phyloP scores from a whole-genome alignment of 2,888 invertebrate genomes.

The Syritta pipiens region DNA sequence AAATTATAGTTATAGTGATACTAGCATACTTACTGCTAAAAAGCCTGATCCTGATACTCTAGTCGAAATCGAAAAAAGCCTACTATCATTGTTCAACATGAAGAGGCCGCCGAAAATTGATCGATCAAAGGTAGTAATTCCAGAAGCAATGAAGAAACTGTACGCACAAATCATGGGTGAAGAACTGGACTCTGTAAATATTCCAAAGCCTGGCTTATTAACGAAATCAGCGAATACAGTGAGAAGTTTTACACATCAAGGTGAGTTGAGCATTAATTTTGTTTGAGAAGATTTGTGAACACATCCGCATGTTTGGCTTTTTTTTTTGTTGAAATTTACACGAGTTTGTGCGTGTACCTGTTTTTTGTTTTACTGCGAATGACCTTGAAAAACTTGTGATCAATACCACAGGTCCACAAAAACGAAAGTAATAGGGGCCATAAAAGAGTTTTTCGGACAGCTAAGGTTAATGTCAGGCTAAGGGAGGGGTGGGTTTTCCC shows the following conservation, averaged over 20 bases:
- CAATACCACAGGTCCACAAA: slow-evolving; percentile 44
- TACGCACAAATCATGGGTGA: slow-evolving; percentile 85
- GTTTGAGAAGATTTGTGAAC: not conserved
- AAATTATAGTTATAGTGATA: slow-evolving; percentile 66
- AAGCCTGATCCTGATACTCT: slow-evolving; percentile 79
- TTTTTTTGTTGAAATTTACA: not conserved
- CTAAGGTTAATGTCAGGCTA: too few species aligned
- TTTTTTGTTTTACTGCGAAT: slow-evolving; percentile 20
- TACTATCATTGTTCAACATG: slow-evolving; percentile 79
- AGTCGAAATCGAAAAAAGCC: slow-evolving; percentile 79
- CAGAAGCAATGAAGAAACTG: slow-evolving; percentile 89
- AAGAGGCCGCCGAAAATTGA: slow-evolving; percentile 79
- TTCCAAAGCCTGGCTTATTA: slow-evolving; percentile 85
- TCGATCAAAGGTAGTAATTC: slow-evolving; percentile 81
- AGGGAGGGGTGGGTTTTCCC: too few species aligned
- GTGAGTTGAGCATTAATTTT: slow-evolving; percentile 80
- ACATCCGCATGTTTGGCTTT: not conserved
- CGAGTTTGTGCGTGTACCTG: slow-evolving; percentile 29
- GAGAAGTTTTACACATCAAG: slow-evolving; percentile 89
- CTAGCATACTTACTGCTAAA: slow-evolving; percentile 62
- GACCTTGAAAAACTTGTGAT: slow-evolving; percentile 43
- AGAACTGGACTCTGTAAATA: slow-evolving; percentile 83
- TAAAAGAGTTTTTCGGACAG: too few species aligned
- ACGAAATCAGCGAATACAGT: slow-evolving; percentile 91
- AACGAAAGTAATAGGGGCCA: slow-evolving; percentile 29